Evolutionary conservation across 2,797 vertebrate genomes (phyloP), one percentile per base, ranked within the genome.

Genomic region (Hypotaenidia philippensis): DNA sequence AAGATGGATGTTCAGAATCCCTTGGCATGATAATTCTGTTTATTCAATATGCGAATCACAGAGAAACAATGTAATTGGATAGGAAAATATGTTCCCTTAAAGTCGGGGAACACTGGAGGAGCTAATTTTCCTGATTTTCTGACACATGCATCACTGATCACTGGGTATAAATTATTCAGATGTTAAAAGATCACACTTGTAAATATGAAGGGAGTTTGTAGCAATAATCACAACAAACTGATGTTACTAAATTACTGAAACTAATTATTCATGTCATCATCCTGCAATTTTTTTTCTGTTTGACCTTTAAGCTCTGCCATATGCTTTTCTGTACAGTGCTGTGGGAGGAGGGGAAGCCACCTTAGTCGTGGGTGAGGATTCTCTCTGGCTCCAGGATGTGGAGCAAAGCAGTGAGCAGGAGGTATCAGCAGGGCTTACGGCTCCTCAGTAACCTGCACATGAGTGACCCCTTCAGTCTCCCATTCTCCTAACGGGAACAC

Each of bases 161-260:
- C 32, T 56, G 44, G 22, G 10, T 86, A 64, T 82, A 94, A 97
- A 96, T 94, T 90, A 93, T 92, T 94, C 89, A 96, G 47, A 53
- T 63, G 49, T 83, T 91, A 89, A 88, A 94, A 76, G 66, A 91
- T 88, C 55, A 41, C 41, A n/a, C 34, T 45, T 95, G 89, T 89
- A 90, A 95, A 91, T 94, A 64, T 1, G 3, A 95, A 94, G 87
- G 61, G 81, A 79, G 36, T 91, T 92, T 87, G 74, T 88, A 83
- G 72, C 74, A 87, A 84, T 95, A 95, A 89, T 89, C 63, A 80
- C 66, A 90, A 89, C 76, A 95, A 90, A 87, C 60, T 44, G 56
- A 12, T 47, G 52, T 55, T 84, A 71, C 72, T 93, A 34, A 94
- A 94, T 84, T 93, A 89, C 49, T 40, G 78, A 80, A 91, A 72